Evolutionary conservation across 2,888 invertebrate species (phyloP).

Genomic region (Drosophila villosipedis): DNA sequence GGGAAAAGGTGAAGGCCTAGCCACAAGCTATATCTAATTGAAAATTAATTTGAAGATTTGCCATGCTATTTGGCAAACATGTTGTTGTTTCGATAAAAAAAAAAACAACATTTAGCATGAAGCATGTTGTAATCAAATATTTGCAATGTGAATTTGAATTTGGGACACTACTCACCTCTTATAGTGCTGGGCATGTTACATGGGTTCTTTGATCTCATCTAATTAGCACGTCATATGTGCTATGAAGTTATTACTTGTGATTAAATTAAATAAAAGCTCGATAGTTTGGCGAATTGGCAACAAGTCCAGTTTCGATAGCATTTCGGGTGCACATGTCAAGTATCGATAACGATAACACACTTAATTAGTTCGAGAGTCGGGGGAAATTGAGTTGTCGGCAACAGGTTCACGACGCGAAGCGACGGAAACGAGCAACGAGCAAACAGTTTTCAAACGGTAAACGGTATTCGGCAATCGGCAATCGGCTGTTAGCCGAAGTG

Average conservation of each 20-base stretch:
- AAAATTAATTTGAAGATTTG: slow-evolving; percentile 36
- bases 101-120: slow-evolving; percentile 11
- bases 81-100: slow-evolving; percentile 9
- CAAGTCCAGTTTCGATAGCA: slow-evolving; percentile 20
- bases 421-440: slow-evolving; percentile 2
- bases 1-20: slow-evolving; percentile 38
- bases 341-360: slow-evolving; percentile 39
- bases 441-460: slow-evolving; percentile 71
- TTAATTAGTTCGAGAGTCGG: slow-evolving; percentile 43
- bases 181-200: slow-evolving; percentile 84
- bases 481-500: slow-evolving; percentile 35
- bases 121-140: background rate
- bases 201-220: slow-evolving; percentile 61
- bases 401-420: slow-evolving; percentile 18
- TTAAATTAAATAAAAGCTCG: background rate
- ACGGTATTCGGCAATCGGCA: slow-evolving; percentile 54
- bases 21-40: slow-evolving; percentile 30
- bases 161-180: slow-evolving; percentile 81
- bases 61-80: slow-evolving; percentile 43
- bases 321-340: slow-evolving; percentile 36
- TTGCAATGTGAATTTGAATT: background rate
- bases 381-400: background rate
- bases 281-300: background rate
- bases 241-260: background rate
- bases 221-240: slow-evolving; percentile 33